Evolutionary conservation across 2,888 invertebrate species (phyloP).

Genomic region (Imbricaverruca yamaguchii): DNA sequence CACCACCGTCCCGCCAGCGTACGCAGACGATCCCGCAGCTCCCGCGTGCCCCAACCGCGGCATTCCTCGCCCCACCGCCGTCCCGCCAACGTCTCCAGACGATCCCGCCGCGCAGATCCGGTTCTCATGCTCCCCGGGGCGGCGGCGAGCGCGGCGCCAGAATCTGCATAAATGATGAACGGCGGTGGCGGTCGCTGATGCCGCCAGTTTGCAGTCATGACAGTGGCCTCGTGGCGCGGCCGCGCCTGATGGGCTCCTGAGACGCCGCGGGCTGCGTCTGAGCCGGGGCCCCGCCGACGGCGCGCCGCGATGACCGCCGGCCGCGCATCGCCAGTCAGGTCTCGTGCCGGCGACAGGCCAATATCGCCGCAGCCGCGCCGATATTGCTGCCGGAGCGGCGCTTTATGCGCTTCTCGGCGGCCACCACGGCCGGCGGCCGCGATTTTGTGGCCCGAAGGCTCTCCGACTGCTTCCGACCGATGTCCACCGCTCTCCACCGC

Average conservation of each 20-base stretch:
- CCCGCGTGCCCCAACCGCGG: no score
- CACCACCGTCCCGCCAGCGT: no score
- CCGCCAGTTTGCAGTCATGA: slow-evolving; percentile 9
- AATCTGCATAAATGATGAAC: slow-evolving; percentile 15
- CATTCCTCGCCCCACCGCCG: no score
- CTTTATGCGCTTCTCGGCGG: background rate
- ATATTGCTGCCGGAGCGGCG: background rate
- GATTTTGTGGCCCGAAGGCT: background rate
- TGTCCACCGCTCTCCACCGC: background rate
- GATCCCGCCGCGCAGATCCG: no score
- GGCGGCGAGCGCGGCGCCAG: background rate
- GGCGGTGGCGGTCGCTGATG: background rate
- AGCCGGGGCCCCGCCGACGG: background rate
- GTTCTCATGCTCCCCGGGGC: background rate
- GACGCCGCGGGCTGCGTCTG: no score
- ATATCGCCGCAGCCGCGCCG: background rate
- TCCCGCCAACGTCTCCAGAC: no score
- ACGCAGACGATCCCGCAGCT: no score
- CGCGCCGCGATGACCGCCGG: background rate
- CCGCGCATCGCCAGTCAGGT: background rate
- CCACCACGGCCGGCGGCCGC: background rate
- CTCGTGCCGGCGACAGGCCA: background rate
- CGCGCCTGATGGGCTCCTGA: background rate
- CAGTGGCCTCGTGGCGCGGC: background rate
- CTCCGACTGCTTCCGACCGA: no score